A percentile compares a stretch with the other conserved stretches of the same genome.
phyloP scores from a whole-genome alignment of 1,140 invertebrate species.

The Eupeodes corollae region DNA sequence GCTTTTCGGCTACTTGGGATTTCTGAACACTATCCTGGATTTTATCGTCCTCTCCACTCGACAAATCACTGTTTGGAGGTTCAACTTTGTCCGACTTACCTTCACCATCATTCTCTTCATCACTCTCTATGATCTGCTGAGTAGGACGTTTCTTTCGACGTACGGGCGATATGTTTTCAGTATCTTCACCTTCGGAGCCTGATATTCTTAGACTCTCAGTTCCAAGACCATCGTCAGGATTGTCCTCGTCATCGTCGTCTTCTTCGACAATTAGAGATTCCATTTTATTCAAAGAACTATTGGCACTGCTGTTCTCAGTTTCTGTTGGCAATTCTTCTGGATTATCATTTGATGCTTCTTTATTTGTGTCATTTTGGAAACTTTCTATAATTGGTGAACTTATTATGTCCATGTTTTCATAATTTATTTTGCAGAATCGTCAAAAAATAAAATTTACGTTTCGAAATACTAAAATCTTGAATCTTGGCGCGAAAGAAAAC shows the following conservation, averaged over 20 bases:
- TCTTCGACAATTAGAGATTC: too few relatives aligned
- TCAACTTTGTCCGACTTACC: slow-evolving; percentile 3
- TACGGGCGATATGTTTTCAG: not conserved
- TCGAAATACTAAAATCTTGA: too few relatives aligned
- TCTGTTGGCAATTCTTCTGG: too few relatives aligned
- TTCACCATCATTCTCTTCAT: not conserved
- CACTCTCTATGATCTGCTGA: not conserved
- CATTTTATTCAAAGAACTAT: too few relatives aligned
- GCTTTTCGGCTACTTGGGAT: not conserved
- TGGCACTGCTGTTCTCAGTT: too few relatives aligned
- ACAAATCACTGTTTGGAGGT: slow-evolving; percentile 3
- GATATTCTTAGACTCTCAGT: slow-evolving; percentile 25
- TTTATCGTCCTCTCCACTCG: slow-evolving; percentile 9
- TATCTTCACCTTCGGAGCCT: slow-evolving; percentile 21
- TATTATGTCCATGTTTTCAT: too few relatives aligned
- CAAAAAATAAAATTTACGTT: too few relatives aligned
- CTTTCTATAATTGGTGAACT: too few relatives aligned
- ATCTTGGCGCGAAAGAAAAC: too few relatives aligned
- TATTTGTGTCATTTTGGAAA: too few relatives aligned
- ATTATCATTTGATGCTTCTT: too few relatives aligned
- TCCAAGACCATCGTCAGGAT: slow-evolving; percentile 28
- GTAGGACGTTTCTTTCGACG: slow-evolving; percentile 5
- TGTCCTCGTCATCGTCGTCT: slow-evolving; percentile 20
- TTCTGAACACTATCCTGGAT: not conserved
- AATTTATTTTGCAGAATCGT: too few relatives aligned